These are phyloP conservation scores for Alosa sapidissima DNA, from an alignment of 2,797 vertebrate genomes.

Conservation along the genomic window DNA sequence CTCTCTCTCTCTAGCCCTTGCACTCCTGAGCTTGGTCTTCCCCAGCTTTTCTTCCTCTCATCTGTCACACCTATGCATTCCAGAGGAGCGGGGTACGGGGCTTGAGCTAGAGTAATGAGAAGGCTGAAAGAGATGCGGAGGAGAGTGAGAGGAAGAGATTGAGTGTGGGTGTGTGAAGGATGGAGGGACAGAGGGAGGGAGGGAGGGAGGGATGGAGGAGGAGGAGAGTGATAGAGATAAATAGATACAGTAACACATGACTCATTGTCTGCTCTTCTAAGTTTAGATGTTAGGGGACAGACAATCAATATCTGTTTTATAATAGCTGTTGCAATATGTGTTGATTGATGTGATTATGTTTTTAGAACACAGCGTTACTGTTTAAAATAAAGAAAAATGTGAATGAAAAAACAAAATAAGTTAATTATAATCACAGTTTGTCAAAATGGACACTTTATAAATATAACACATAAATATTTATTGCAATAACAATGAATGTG, in stretches of 20 bases:
- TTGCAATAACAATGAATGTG: background rate
- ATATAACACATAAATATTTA: background rate
- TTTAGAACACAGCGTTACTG: background rate
- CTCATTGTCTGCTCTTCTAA: constrained; percentile 14
- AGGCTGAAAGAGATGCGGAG: constrained; percentile 27
- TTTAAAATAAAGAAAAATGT: background rate
- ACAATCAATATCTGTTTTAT: constrained; percentile 18
- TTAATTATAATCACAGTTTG: background rate
- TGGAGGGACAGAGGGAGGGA: background rate
- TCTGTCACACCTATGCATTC: constrained; percentile 67
- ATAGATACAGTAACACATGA: background rate
- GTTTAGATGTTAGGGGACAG: background rate
- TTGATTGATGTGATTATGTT: background rate
- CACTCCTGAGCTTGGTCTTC: background rate
- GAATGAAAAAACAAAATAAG: background rate
- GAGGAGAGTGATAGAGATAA: constrained; percentile 11
- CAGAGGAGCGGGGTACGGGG: constrained; percentile 49
- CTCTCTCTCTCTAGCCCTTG: constrained; percentile 28
- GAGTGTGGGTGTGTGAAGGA: background rate
- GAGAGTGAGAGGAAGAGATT: background rate
- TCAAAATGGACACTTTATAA: background rate
- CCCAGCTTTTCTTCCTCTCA: background rate
- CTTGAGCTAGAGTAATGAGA: constrained; percentile 47
- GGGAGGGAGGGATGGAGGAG: constrained; percentile 4
- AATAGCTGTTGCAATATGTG: background rate